These are phyloP conservation scores for Leptodirus hochenwartii DNA, from an alignment of 2,888 invertebrate genomes.

Conservation along the genomic window DNA sequence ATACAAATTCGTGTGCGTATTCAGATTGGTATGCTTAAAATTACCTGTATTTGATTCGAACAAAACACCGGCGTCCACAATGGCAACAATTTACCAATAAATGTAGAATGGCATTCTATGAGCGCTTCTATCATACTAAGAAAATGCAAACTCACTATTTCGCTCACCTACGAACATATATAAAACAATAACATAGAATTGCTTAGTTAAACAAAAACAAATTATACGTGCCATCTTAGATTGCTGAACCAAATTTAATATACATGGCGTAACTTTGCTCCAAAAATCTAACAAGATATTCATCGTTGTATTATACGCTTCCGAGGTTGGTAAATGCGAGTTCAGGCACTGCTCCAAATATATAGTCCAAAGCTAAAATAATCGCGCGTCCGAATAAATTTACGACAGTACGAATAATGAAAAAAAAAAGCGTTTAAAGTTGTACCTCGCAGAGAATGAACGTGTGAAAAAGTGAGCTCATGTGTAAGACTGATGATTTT, in stretches of 20 bases:
- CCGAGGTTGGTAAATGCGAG: conserved; percentile 43
- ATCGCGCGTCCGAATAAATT: not conserved
- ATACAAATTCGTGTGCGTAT: no score
- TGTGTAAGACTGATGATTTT: conserved; percentile 79
- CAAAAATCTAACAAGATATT: conserved; percentile 92
- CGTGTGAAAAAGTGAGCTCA: conserved; percentile 93
- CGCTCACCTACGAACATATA: conserved; percentile 54
- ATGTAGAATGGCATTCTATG: conserved; percentile 84
- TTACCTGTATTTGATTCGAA: conserved; percentile 69
- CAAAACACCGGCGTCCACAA: conserved; percentile 92
- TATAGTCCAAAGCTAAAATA: conserved; percentile 76
- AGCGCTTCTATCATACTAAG: conserved; percentile 86
- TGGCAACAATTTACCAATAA: conserved; percentile 79
- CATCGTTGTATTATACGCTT: conserved; percentile 53
- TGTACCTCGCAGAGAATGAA: conserved; percentile 87
- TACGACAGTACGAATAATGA: conserved; percentile 3
- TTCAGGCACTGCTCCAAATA: conserved; percentile 82
- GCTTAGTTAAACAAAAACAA: conserved; percentile 7
- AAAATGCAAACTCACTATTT: conserved; percentile 96
- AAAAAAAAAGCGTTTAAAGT: conserved; percentile 3
- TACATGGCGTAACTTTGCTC: conserved; percentile 93
- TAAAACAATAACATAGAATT: conserved; percentile 7
- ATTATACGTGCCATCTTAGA: conserved; percentile 56
- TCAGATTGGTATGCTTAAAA: conserved; percentile 9
- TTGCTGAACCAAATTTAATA: conserved; percentile 79